Conservation (phyloP, 53 echinoderm and acorn worm species). For the Echinarachnius parma region DNA sequence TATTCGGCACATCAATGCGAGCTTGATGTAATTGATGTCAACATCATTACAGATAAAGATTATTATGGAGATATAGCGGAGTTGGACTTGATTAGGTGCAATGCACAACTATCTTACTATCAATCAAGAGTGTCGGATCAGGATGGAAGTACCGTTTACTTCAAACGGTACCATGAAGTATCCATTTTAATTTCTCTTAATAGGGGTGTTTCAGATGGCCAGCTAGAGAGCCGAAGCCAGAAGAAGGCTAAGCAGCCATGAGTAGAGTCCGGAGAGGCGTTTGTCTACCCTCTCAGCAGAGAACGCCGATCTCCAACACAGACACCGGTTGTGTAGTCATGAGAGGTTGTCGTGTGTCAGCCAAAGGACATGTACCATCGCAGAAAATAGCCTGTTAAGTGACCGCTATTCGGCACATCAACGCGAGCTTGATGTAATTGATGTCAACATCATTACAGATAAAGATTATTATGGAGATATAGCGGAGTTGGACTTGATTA, state of each 20-base stretch:
- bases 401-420: background rate
- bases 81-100: background rate
- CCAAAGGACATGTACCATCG: background rate
- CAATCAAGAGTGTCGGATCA: no score
- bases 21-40: background rate
- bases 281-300: no score
- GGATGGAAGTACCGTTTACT: background rate
- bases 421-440: background rate
- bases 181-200: background rate
- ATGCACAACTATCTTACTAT: background rate
- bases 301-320: background rate
- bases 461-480: background rate
- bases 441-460: background rate
- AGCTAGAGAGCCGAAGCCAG: no score
- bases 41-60: background rate
- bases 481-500: background rate
- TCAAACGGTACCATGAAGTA: background rate
- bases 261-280: no score
- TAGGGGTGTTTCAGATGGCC: constrained; percentile 6
- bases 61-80: background rate
- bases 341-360: background rate
- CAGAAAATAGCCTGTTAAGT: background rate
- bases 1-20: background rate
- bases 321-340: constrained; percentile 5
- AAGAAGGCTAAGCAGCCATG: no score